Conservation (phyloP, 2,888 invertebrate genomes). For the Tiliacea citrago region DNA sequence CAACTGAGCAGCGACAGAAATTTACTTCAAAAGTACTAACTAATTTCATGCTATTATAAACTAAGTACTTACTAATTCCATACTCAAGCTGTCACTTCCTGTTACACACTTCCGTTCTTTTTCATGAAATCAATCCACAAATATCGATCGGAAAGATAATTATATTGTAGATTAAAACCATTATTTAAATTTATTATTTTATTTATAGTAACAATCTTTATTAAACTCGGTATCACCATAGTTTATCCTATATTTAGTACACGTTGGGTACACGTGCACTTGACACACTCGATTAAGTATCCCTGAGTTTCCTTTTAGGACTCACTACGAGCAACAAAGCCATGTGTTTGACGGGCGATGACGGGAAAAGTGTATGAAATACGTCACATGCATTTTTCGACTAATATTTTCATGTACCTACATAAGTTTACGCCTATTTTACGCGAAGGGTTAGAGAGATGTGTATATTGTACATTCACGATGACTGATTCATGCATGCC, state of each 20-base stretch:
- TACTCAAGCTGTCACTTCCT: no score
- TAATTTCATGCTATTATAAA: no score
- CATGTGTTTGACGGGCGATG: slow-evolving; percentile 36
- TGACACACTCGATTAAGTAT: slow-evolving; percentile 39
- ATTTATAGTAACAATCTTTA: neutral
- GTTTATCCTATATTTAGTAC: neutral
- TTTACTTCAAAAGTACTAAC: no score
- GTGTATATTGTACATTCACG: no score
- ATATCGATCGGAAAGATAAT: no score
- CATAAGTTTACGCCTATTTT: neutral
- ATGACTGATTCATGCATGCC: neutral
- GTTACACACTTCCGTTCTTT: no score
- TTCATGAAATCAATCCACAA: no score
- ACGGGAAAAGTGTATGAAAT: slow-evolving; percentile 27
- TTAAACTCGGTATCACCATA: neutral
- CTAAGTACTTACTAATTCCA: no score
- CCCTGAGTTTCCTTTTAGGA: slow-evolving; percentile 14
- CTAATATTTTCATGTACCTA: neutral
- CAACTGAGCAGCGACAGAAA: no score
- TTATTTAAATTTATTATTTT: neutral
- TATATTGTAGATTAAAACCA: no score
- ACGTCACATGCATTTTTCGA: slow-evolving; percentile 2
- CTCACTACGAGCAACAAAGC: neutral
- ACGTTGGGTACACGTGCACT: slow-evolving; percentile 15
- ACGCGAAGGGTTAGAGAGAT: neutral